Evolutionary conservation across 2,113 vertebrate genomes (phyloP).

Genomic region (Sinocyclocheilus maitianheensis): DNA sequence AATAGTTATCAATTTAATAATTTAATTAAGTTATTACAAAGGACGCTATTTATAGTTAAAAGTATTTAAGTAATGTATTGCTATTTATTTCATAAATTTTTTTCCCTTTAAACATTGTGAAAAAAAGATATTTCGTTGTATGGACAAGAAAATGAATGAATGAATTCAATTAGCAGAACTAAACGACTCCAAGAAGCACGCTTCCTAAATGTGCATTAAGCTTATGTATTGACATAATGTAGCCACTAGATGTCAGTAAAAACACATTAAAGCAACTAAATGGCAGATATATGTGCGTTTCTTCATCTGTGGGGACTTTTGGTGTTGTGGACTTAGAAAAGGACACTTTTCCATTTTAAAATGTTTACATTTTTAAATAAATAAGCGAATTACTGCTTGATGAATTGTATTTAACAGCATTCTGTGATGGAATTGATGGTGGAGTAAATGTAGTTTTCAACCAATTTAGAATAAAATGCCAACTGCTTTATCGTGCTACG

Average conservation of each 20-base stretch:
- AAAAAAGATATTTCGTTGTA: too few relatives aligned
- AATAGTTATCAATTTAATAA: too few relatives aligned
- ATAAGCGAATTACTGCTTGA: neutral
- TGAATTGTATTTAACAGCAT: neutral
- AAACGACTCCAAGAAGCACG: neutral
- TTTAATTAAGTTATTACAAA: too few relatives aligned
- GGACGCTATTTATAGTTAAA: too few relatives aligned
- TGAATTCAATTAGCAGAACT: too few relatives aligned
- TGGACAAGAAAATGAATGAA: too few relatives aligned
- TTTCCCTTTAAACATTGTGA: too few relatives aligned
- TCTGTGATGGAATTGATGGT: neutral
- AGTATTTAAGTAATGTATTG: too few relatives aligned
- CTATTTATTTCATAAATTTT: too few relatives aligned
- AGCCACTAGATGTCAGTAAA: conserved; percentile 44
- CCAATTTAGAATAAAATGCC: neutral
- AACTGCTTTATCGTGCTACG: too few relatives aligned
- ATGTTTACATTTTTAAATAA: neutral
- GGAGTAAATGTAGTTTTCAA: neutral
- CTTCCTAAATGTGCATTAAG: neutral
- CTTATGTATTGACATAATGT: neutral
- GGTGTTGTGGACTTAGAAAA: neutral
- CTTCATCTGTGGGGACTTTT: neutral
- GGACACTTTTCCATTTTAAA: neutral
- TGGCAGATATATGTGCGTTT: neutral
- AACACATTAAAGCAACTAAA: neutral